Evolutionary conservation across 2,797 vertebrate genomes (phyloP).

Genomic region (Pantherophis alleghaniensis): DNA sequence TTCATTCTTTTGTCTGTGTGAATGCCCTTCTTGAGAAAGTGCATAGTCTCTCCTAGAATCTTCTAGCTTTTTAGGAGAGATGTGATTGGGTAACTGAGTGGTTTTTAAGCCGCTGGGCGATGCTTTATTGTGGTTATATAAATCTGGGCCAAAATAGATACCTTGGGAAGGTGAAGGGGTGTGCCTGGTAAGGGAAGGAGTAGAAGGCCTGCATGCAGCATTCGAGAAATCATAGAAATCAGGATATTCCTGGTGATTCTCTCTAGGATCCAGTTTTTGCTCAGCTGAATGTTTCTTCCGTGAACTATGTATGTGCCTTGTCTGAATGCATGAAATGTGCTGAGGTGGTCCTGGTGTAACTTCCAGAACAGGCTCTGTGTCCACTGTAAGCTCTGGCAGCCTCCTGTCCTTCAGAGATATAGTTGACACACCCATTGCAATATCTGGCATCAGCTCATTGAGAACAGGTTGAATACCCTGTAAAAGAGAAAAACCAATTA

Average conservation of each 20-base stretch:
- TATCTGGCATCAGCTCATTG: slow-evolving; percentile 97
- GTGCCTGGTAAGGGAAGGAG: slow-evolving; percentile 73
- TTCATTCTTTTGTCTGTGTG: slow-evolving; percentile 77
- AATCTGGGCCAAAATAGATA: slow-evolving; percentile 88
- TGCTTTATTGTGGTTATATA: slow-evolving; percentile 90
- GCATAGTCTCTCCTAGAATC: slow-evolving; percentile 72
- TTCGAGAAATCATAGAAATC: slow-evolving; percentile 93
- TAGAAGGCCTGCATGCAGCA: slow-evolving; percentile 80
- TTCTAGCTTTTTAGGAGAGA: slow-evolving; percentile 76
- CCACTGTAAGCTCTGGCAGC: slow-evolving; percentile 86
- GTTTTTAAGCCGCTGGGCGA: slow-evolving; percentile 81
- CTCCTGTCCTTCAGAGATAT: slow-evolving; percentile 93
- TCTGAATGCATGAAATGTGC: slow-evolving; percentile 79
- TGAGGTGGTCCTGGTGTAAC: slow-evolving; percentile 71
- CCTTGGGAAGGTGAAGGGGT: slow-evolving; percentile 76
- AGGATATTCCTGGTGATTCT: slow-evolving; percentile 88
- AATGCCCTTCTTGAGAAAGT: slow-evolving; percentile 77
- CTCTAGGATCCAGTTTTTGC: slow-evolving; percentile 81
- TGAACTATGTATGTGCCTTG: slow-evolving; percentile 77
- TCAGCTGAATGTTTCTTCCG: slow-evolving; percentile 91
- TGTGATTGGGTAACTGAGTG: slow-evolving; percentile 77
- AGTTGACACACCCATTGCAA: slow-evolving; percentile 93
- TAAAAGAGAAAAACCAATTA: slow-evolving; percentile 26
- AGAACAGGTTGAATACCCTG: slow-evolving; percentile 89
- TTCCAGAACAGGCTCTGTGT: slow-evolving; percentile 78